Base-by-base conservation (phyloP, 2,888 invertebrate genomes). In the Alloscopus bannaensis region DNA sequence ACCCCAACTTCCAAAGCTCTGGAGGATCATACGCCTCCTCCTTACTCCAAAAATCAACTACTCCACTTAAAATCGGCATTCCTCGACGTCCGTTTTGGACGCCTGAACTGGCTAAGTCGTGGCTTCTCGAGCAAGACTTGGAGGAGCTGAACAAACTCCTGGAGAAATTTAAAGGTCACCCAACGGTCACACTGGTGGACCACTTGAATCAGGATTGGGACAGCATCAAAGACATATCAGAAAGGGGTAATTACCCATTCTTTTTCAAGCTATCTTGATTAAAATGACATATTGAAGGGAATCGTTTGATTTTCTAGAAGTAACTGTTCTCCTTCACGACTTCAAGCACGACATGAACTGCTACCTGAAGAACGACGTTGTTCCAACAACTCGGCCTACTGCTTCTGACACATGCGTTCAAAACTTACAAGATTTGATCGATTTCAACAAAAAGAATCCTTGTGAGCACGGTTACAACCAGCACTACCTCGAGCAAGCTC, bases 321-420 rank as follows among this genome's bases (percentile, higher is more conserved):
- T 31, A 1, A 66, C 24, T 16, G 62, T 80, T 3, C 31, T 77
- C 1, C 16, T 18, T 0, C 77, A 75, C 64, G 83, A 83, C 20
- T 81, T 83, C 24, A 81, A 81, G 55, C 3, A 57, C 24, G 60
- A 26, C 6, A 3, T 83, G 3, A 83, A 83, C 55, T 50, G 68
- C 8, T 83, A 81, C 36, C 36, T 83, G 31, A 22, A 60, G 13
- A 29, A 65, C 16, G 52, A 65, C 0, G 57, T 31, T 1, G 13
- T 11, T 28, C 52, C 40, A 18, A n/a, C 40, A 8, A 40, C 40
- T 40, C 40, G 16, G 16, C 16, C 40, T 40, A 57, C n/a, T 16
- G 3, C 40, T 26, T 22, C 47, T 18, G 22, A 16, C 1, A 62
- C 45, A 4, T 55, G 40, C 20, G 31, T 22, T 6, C 3, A 18